Evolutionary conservation across 2,113 vertebrate species (phyloP), one percentile per base, ranked within the genome.

Genomic region (Morone saxatilis): DNA sequence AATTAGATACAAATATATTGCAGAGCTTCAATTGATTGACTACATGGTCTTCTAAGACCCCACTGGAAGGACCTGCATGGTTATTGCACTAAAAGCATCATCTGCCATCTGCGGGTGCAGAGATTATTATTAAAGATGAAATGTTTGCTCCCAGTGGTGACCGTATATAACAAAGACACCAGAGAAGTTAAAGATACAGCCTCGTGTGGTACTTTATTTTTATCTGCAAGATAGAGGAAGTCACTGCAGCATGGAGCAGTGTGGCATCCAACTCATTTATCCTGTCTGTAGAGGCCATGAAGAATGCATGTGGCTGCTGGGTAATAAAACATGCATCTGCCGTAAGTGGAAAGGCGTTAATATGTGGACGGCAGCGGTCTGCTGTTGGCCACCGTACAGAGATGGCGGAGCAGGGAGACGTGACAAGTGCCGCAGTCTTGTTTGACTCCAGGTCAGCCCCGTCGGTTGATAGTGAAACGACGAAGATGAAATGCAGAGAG

Each of bases 291-390:
- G 10, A 22, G 51, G 51, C 38, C 45, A 6, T 48, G 41, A 63
- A 80, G 38, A 38, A 62, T 56, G 50, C 19, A 31, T 57, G 61
- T 59, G 71, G 51, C 45, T 60, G 62, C 41, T n/a, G 13, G 25
- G 51, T 66, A 41, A 68, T 74, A 63, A 63, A 69, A 79, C 56
- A 45, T 69, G 38, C 47, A 54, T 45, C 50, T 50, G 50, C 38
- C 40, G 56, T 61, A 12, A 11, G 14, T 36, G 47, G 20, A 16
- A 31, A 40, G n/a, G 4, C 9, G 17, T 36, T 9, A 9, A 17
- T 10, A 11, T 59, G 62, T 22, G 69, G 62, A 74, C 9, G 4
- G 61, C 45, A 38, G 25, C 36, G 2, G 48, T 67, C 61, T 75
- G 36, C 56, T 76, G 71, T 16, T 6, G 16, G 66, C 70, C 45